Evolutionary conservation across 2,888 invertebrate genomes (phyloP), one percentile per base, ranked within the genome.

Genomic region (Tridacna crocea): DNA sequence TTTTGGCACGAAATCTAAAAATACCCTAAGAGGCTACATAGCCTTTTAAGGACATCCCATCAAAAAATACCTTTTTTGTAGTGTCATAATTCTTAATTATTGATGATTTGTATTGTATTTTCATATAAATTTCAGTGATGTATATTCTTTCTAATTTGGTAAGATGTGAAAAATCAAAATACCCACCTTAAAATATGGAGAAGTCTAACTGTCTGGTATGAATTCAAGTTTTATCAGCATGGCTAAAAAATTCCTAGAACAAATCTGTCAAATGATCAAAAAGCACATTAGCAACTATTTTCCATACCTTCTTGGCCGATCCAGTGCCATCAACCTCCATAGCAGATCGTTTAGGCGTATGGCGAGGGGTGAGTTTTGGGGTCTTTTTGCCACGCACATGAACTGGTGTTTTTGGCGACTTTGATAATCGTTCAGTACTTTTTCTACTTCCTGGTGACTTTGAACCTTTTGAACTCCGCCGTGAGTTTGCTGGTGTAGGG

Each of bases 401-500:
- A 13, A 82, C 22, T 1, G 89, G 89, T 19, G 89, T 86, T 46
- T 79, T 74, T 17, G 89, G 89, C 3, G 89, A 87, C 51, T 75
- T 76, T 6, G 87, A 79, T 19, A 76, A 47, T 58, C 83, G 80
- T 17, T 80, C 77, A 27, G 86, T 77, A n/a, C 82, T 66, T 58
- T 58, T 70, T 15, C 82, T 61, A 46, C 79, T 27, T 55, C 77
- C 79, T 13, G 87, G 87, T 24, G 87, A 84, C 63, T 60, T 73
- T 36, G 86, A 86, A 10, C 85, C 88, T 75, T 84, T 87, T 4
- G 87, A 86, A 70, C 82, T 81, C 26, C 88, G 75, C 10, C 87
- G 75, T 10, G 85, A 84, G 87, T 90, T 89, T 13, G 82, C 89
- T 6, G 92, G 92, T 3, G 92, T 92, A 19, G 90, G 90, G 8